These are phyloP conservation scores for Calliphora vomitoria DNA, from an alignment of 2,888 invertebrate species.

Conservation along the genomic window DNA sequence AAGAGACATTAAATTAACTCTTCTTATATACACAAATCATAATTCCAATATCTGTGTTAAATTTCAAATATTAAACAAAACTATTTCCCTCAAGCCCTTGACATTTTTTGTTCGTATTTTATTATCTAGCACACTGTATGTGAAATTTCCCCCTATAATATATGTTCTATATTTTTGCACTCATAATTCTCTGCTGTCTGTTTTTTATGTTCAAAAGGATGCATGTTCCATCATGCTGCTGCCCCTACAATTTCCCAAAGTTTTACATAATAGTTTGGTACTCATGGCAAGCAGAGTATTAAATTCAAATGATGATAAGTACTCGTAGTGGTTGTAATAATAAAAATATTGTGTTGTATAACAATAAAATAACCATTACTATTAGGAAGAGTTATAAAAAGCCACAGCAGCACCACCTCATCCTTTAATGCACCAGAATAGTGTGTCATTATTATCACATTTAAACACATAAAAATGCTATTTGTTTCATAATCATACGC, in stretches of 20 bases:
- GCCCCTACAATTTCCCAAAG: neutral
- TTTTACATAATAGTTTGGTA: neutral
- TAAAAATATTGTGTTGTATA: slow-evolving; percentile 11
- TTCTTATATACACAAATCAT: too few species aligned
- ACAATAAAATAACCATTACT: slow-evolving; percentile 28
- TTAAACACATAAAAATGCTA: neutral
- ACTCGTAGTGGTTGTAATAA: slow-evolving; percentile 6
- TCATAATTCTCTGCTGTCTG: neutral
- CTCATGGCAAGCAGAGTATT: neutral
- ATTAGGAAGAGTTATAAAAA: neutral
- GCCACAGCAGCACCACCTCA: neutral
- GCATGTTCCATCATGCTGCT: neutral
- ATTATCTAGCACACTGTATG: neutral
- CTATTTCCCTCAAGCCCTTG: too few species aligned
- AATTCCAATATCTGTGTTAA: too few species aligned
- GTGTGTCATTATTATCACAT: slow-evolving; percentile 11
- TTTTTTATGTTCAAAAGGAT: neutral
- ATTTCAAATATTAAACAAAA: too few species aligned
- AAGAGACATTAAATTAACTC: too few species aligned
- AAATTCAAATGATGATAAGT: slow-evolving; percentile 27
- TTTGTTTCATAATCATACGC: slow-evolving; percentile 1
- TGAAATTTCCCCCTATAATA: neutral
- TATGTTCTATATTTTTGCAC: neutral
- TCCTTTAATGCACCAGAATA: neutral
- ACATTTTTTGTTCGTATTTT: too few species aligned